phyloP scores from a whole-genome alignment of 2,888 invertebrate species.

The Drosophila emarginata region DNA sequence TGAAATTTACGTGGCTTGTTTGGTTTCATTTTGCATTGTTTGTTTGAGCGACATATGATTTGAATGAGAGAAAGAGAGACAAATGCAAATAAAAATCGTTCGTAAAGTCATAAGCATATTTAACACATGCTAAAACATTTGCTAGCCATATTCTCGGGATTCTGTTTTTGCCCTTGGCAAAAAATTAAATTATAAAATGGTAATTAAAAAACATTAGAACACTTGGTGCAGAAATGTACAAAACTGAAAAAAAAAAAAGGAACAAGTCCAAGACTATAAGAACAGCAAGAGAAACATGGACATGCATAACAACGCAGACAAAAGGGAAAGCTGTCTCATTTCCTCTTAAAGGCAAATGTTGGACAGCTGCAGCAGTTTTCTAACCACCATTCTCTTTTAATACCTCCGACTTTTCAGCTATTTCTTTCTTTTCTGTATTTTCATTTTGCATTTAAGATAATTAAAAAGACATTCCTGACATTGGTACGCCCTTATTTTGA shows the following conservation, averaged over 20 bases:
- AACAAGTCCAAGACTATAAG: conserved; percentile 33
- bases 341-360: conserved; percentile 32
- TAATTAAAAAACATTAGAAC: conserved; percentile 61
- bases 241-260: conserved; percentile 20
- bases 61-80: conserved; percentile 14
- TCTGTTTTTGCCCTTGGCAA: conserved; percentile 30
- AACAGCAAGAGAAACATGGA: conserved; percentile 22
- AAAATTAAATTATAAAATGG: conserved; percentile 32
- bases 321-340: conserved; percentile 35
- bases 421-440: conserved; percentile 26
- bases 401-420: background rate
- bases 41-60: background rate
- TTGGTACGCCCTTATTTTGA: conserved; percentile 46
- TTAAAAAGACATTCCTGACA: conserved; percentile 49
- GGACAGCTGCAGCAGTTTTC: conserved; percentile 15
- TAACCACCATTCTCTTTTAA: background rate
- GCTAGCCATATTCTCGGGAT: no score
- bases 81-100: conserved; percentile 6
- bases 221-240: conserved; percentile 19
- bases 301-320: conserved; percentile 37
- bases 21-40: conserved; percentile 1
- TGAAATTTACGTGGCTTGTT: conserved; percentile 39
- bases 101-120: no score
- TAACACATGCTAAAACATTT: no score
- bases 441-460: conserved; percentile 41